phyloP scores from a whole-genome alignment of 2,888 invertebrate species.

The Drosophila neoperkinsi region DNA sequence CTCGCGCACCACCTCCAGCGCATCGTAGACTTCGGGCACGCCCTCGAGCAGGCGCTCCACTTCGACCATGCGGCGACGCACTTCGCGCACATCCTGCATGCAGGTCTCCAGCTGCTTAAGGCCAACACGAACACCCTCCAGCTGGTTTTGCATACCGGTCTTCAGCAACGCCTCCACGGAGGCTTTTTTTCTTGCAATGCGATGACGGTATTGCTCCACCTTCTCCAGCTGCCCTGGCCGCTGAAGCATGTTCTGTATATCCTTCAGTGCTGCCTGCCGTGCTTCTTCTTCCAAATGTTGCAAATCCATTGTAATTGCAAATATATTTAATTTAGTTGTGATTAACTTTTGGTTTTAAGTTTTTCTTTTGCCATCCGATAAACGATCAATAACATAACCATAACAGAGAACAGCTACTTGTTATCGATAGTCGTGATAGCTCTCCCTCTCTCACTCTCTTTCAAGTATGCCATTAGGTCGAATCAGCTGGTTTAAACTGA shows the following conservation, averaged over 20 bases:
- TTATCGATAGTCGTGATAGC: slow-evolving; percentile 2
- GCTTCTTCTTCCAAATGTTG: slow-evolving; percentile 92
- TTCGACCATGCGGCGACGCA: slow-evolving; percentile 89
- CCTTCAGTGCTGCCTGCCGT: slow-evolving; percentile 91
- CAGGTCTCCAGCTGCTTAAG: slow-evolving; percentile 95
- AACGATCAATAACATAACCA: neutral
- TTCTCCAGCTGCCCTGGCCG: slow-evolving; percentile 98
- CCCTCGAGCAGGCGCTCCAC: slow-evolving; percentile 91
- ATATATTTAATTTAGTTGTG: neutral
- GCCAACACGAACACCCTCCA: slow-evolving; percentile 98
- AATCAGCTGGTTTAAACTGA: neutral
- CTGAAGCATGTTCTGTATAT: slow-evolving; percentile 96
- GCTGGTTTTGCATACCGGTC: slow-evolving; percentile 99
- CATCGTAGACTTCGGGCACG: slow-evolving; percentile 92
- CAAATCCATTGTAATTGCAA: slow-evolving; percentile 85
- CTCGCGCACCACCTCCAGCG: slow-evolving; percentile 93
- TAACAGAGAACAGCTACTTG: slow-evolving; percentile 4
- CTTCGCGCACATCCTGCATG: slow-evolving; percentile 92
- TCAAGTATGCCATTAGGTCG: neutral
- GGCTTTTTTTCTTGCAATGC: slow-evolving; percentile 84
- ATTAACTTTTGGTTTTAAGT: neutral
- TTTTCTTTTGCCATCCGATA: neutral
- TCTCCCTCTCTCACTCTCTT: neutral
- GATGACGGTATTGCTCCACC: slow-evolving; percentile 86
- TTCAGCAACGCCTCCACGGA: slow-evolving; percentile 88